Evolutionary conservation across 1,140 invertebrate genomes (phyloP), one percentile per base, ranked within the genome.

Genomic region (Spodoptera frugiperda): DNA sequence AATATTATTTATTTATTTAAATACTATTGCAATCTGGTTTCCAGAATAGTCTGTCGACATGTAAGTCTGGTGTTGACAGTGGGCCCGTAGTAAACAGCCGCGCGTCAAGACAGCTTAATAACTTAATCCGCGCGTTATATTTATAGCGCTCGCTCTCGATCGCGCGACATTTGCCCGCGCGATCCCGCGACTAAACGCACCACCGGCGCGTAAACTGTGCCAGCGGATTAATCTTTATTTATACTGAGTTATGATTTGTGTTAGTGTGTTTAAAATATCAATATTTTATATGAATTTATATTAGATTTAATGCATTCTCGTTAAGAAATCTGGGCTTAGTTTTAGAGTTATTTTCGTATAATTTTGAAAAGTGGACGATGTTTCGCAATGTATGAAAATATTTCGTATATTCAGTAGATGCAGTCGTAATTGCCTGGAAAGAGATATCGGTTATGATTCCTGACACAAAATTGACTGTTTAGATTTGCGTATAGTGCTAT

Each of bases 21-120:
- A 25, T 14, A 10, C 14, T 55, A 55, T 12, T 25, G 12, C 25
- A 55, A 54, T 21, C 0, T 17, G 2, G 0, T 25, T 21, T 25
- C 8, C 57, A 61, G 57, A 61, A 61, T 61, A 61, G 39, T 30
- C n/a, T 55, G 54, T 0, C n/a, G 6, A 10, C 57, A 61, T 44
- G 57, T 61, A 61, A 61, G 30, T 61, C 8, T 11, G 33, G 55
- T 39, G 71, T 49, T 61, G 71, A 73, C 71, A 73, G 44, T 25
- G 30, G 11, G 61, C 44, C 8, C 19, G 44, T 21, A 65, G 54
- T 49, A 61, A 59, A 49, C 71, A 57, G 39, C 19, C 19, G 54
- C 71, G 33, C 55, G 33, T 57, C 55, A 73, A 65, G 71, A 73
- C 71, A 73, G 54, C 55, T 73, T 73, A 73, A 73, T 73, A 61